Evolutionary conservation across 2,797 vertebrate species (phyloP).

Genomic region (Octomys mimax): DNA sequence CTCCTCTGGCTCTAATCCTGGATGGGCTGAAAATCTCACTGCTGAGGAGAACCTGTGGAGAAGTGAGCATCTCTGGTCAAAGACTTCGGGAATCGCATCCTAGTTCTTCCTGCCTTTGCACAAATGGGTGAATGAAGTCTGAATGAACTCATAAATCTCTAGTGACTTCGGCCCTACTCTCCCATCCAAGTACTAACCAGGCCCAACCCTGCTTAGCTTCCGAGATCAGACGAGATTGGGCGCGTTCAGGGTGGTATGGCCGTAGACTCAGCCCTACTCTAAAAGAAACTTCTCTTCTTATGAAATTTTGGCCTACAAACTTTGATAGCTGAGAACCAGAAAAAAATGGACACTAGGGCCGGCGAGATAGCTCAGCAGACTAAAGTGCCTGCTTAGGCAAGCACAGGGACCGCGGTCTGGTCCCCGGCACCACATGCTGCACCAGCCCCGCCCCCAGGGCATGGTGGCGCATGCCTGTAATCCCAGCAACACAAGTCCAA

Average conservation of each 20-base stretch:
- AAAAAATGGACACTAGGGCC: background rate
- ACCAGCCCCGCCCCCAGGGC: too few relatives aligned
- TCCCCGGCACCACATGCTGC: too few relatives aligned
- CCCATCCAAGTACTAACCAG: too few relatives aligned
- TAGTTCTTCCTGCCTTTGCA: constrained; percentile 5
- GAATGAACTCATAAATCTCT: constrained; percentile 6
- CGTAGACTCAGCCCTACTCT: background rate
- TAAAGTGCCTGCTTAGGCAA: too few relatives aligned
- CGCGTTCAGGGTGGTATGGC: too few relatives aligned
- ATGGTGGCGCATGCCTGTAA: too few relatives aligned
- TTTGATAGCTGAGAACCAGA: background rate
- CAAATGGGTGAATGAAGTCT: constrained; percentile 9
- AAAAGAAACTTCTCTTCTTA: constrained; percentile 35
- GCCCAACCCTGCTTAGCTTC: too few relatives aligned
- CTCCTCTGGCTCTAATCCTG: background rate
- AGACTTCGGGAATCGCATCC: background rate
- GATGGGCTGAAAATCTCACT: background rate
- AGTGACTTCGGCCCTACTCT: background rate
- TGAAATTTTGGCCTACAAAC: background rate
- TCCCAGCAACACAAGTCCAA: too few relatives aligned
- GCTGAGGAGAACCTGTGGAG: background rate
- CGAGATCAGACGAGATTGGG: too few relatives aligned
- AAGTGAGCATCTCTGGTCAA: background rate
- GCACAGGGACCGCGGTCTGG: too few relatives aligned
- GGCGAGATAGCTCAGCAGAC: too few relatives aligned